Evolutionary conservation across 2,113 vertebrate genomes (phyloP), one percentile per base, ranked within the genome.

Genomic region (Telmatochromis sp.): DNA sequence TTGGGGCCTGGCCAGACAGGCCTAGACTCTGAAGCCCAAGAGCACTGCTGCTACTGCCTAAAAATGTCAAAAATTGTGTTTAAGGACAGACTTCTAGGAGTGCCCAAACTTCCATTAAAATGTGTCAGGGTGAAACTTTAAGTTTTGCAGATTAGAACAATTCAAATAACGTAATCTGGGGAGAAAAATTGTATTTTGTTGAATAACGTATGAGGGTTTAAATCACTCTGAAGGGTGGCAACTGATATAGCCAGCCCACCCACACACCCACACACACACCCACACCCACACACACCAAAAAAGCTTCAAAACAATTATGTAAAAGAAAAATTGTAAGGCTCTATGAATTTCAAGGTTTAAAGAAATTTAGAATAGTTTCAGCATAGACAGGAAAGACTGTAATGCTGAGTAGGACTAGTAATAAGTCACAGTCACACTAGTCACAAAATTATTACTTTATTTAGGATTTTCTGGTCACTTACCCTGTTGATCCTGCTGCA

Each of bases 401-500:
- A 51, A 88, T 60, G 37, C 45, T 12, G 15, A 75, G 70, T 49
- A 45, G 68, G 4, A 75, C 23, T n/a, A 78, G 26, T 49, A 49
- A 49, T 28, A 31, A 49, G 15, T 49, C 60, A 65, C 17, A 65
- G 31, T 65, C 70, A 49, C 42, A 49, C 40, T 12, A 47, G 23
- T 11, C 55, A 58, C 5, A 21, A 9, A 33, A 13, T 7, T 35
- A 40, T 33, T 42, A 6, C 4, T 70, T 84, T 12, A 35, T 45
- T 31, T 11, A 35, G 2, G 11, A 13, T 47, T 68, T 83, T 91
- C 8, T 26, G 28, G 21, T 6, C 15, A 33, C 93, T 95, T 89
- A 99, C 99, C 98, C 97, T 99, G 99, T 85, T 99, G 99, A 91
- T 99, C 98, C 87, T 99, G 99, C 84, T 99, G 99, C 63, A 99